Conservation (phyloP, 37 sponge, comb jelly and placozoan genomes). For the Tethya wilhelma region DNA sequence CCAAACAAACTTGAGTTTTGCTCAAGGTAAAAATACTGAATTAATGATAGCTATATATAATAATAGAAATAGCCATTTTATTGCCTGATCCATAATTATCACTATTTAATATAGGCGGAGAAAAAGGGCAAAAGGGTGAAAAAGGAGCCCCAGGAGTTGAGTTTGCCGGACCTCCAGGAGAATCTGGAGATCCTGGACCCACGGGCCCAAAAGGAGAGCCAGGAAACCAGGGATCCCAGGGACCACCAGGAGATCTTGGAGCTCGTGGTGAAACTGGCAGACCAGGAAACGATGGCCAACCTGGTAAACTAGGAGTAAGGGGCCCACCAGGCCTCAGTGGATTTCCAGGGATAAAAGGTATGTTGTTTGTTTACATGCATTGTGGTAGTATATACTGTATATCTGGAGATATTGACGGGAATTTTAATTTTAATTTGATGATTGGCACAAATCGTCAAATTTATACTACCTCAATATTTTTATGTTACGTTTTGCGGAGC, state of each 20-base stretch:
- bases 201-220: not conserved
- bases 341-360: not conserved
- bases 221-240: not conserved
- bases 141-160: not conserved
- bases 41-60: no score
- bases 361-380: no score
- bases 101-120: not conserved
- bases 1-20: no score
- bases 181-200: not conserved
- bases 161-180: no score
- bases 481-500: no score
- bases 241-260: not conserved
- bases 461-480: no score
- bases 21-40: no score
- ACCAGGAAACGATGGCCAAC: not conserved
- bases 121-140: not conserved
- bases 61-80: not conserved
- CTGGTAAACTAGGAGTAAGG: not conserved
- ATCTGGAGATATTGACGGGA: no score
- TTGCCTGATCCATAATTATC: not conserved
- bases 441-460: no score
- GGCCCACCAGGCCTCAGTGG: not conserved
- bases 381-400: no score
- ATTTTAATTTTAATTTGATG: no score
- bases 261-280: not conserved